Evolutionary conservation across 2,888 invertebrate genomes (phyloP), one percentile per base, ranked within the genome.

Genomic region (Plebejus melissa): DNA sequence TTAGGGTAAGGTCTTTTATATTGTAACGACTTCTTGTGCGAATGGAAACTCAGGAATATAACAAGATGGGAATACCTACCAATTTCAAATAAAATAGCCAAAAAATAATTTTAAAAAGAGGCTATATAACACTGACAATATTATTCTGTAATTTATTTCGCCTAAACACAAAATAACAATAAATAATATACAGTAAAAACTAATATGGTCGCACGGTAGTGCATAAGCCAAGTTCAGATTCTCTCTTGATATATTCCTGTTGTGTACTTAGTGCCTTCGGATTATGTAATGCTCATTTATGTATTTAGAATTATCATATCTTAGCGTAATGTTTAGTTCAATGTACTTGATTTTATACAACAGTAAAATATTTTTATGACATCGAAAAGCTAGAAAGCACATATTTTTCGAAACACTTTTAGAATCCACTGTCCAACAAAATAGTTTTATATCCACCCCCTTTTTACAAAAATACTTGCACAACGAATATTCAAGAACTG

Each of bases 281-380:
- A 77, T 78, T 77, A 77, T 79, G 76, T 77, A 79, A 82, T 82
- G 83, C 82, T 82, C 82, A 83, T 81, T 82, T 81, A 80, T 80
- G 79, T 79, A 76, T 78, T 80, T 80, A 80, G 79, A 82, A 83
- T 82, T 81, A 79, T 82, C 82, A 82, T 81, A 83, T 82, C 81
- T 78, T 82, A 80, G 79, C 76, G 4, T 72, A 54, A 71, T 32
- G 46, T 41, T 50, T 79, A 80, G 78, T 78, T 78, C 75, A 76
- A 77, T 77, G 76, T 78, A 69, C 76, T 78, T 77, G 46, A 69
- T 69, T 70, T 36, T 46, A 50, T 46, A 57, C 57, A 16, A 50
- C 32, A 54, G 72, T 72, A 28, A 71, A 71, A 5, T 6, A 60
- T 22, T 7, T 58, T 58, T 58, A 54, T 58, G 7, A 58, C 16